These are phyloP conservation scores for Drosophila paracracens DNA, from an alignment of 2,888 invertebrate genomes.

Conservation along the genomic window DNA sequence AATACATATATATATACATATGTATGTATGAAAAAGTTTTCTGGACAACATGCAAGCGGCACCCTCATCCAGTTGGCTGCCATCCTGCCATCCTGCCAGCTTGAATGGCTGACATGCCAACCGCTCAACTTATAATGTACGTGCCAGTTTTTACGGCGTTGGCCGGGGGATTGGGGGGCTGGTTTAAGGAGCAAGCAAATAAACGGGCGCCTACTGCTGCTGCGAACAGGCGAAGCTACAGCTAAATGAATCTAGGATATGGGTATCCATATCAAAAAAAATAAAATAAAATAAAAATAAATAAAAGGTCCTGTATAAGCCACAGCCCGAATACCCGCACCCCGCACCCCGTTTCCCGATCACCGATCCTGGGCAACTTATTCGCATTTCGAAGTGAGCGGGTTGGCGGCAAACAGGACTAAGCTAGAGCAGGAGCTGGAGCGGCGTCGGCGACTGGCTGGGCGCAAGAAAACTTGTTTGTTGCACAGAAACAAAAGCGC, in stretches of 20 bases:
- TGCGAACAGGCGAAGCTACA: slow-evolving; percentile 48
- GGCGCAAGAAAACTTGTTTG: slow-evolving; percentile 74
- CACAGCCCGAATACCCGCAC: slow-evolving; percentile 7
- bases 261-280: slow-evolving; percentile 76
- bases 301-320: slow-evolving; percentile 51
- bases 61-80: slow-evolving; percentile 71
- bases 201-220: slow-evolving; percentile 47
- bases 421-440: slow-evolving; percentile 39
- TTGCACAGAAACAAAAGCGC: slow-evolving; percentile 79
- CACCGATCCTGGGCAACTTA: neutral
- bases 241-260: slow-evolving; percentile 70
- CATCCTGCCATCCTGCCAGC: slow-evolving; percentile 61
- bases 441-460: slow-evolving; percentile 23
- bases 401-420: neutral
- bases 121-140: slow-evolving; percentile 59
- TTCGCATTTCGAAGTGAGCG: slow-evolving; percentile 34
- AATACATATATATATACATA: neutral
- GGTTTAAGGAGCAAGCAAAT: slow-evolving; percentile 60
- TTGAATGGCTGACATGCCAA: slow-evolving; percentile 63
- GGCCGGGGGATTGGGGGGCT: slow-evolving; percentile 13
- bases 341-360: neutral
- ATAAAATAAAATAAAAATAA: slow-evolving; percentile 45
- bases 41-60: slow-evolving; percentile 57
- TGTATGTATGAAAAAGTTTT: slow-evolving; percentile 56
- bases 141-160: slow-evolving; percentile 63